These are phyloP conservation scores for Enteromius viviparus DNA, from an alignment of 2,797 vertebrate species.

Conservation along the genomic window DNA sequence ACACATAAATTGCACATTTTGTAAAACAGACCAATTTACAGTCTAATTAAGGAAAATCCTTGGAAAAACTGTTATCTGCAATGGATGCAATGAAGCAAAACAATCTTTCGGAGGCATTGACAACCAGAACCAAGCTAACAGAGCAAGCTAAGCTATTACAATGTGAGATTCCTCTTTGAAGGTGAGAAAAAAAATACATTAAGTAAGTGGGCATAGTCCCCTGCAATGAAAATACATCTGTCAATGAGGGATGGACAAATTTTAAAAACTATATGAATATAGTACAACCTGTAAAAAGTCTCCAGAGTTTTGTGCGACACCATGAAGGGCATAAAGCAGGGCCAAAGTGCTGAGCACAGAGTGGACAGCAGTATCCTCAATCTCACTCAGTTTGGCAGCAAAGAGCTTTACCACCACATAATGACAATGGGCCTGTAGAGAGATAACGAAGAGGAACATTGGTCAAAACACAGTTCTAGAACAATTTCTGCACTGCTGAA, in stretches of 20 bases:
- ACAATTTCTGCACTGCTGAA: not conserved
- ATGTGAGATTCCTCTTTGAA: too few relatives aligned
- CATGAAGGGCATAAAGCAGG: constrained; percentile 87
- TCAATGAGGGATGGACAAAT: not conserved
- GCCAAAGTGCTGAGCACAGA: constrained; percentile 85
- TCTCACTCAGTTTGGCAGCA: constrained; percentile 82
- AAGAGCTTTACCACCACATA: constrained; percentile 94
- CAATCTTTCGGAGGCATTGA: not conserved
- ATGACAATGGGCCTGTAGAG: constrained; percentile 91
- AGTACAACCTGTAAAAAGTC: constrained; percentile 89
- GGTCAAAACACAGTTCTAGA: not conserved
- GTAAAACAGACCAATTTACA: too few relatives aligned
- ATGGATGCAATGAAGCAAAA: not conserved
- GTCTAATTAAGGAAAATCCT: too few relatives aligned
- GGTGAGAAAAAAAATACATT: not conserved
- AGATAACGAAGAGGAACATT: not conserved
- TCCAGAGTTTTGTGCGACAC: constrained; percentile 85
- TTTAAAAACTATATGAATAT: not conserved
- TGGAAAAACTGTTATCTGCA: not conserved
- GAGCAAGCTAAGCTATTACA: not conserved
- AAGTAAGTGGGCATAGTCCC: not conserved
- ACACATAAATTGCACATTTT: too few relatives aligned
- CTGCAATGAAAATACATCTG: not conserved
- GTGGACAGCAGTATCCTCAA: constrained; percentile 79
- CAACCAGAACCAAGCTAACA: not conserved